phyloP scores from a whole-genome alignment of 23 tunicate genomes.

The Styela plicata region DNA sequence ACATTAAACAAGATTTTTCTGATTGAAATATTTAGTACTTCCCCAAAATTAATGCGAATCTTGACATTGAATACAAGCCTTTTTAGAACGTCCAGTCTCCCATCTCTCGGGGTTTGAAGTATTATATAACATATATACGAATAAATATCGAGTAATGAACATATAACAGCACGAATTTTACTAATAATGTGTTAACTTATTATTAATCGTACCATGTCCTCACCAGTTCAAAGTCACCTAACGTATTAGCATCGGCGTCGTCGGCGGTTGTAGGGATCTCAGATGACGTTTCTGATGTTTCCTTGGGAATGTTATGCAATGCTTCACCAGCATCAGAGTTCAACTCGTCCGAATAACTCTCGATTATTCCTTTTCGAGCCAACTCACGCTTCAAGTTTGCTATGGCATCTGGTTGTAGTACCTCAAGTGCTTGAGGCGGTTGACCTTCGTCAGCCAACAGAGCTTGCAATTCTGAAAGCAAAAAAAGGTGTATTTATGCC shows the following conservation, averaged over 20 bases:
- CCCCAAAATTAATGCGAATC: no score
- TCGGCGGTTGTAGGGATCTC: background rate
- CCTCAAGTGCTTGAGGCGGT: conserved; percentile 11
- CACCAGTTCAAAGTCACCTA: background rate
- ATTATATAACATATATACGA: no score
- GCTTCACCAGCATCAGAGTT: background rate
- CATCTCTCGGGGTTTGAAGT: no score
- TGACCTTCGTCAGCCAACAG: conserved; percentile 16
- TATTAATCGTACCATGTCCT: no score
- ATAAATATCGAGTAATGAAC: no score
- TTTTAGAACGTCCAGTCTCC: no score
- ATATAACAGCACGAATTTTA: no score
- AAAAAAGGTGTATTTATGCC: background rate
- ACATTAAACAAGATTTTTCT: no score
- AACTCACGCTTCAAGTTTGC: conserved; percentile 68
- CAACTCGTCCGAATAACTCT: background rate
- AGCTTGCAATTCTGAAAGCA: background rate
- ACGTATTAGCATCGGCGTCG: background rate
- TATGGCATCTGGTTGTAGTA: conserved; percentile 61
- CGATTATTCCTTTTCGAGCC: conserved; percentile 69
- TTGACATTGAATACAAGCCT: no score
- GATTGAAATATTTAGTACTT: no score
- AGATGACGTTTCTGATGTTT: background rate
- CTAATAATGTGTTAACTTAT: no score
- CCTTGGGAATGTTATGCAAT: background rate